Percentiles rank a stretch among this genome's conserved stretches.
These are phyloP conservation scores for Oasisia sp. DNA, from an alignment of 2,888 invertebrate genomes.

Conservation along the genomic window DNA sequence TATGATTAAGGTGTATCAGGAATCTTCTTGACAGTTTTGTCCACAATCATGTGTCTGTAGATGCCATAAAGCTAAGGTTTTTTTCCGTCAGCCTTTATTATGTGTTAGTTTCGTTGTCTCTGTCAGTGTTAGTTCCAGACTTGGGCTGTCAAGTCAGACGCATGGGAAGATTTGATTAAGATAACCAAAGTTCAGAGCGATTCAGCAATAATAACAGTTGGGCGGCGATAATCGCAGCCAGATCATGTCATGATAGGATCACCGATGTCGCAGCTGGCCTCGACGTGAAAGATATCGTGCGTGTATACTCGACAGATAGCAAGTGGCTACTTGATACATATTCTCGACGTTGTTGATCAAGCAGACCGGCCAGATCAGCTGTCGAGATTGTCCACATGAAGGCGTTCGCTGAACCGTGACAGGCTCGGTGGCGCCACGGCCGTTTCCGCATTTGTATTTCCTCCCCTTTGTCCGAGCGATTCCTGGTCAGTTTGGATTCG, in stretches of 20 bases:
- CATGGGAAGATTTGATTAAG: not conserved
- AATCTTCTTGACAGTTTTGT: not conserved
- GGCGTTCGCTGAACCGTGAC: not conserved
- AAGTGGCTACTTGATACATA: not conserved
- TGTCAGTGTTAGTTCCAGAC: not conserved
- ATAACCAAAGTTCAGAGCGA: not conserved
- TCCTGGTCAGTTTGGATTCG: not conserved
- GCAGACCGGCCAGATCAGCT: not conserved
- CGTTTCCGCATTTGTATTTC: not conserved
- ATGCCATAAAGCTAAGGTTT: not conserved
- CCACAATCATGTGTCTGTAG: not conserved
- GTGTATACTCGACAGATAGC: not conserved
- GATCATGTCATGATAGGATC: not conserved
- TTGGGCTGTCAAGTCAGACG: not conserved
- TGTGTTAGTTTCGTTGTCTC: too few species aligned
- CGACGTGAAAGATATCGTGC: not conserved
- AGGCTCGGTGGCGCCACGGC: not conserved
- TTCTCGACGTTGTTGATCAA: not conserved
- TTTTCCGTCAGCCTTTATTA: not conserved
- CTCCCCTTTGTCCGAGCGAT: not conserved
- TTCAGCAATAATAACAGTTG: not conserved
- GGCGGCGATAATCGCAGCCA: not conserved
- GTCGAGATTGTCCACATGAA: not conserved
- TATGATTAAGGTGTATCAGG: not conserved
- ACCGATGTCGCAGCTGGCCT: not conserved